Evolutionary conservation across 2,797 vertebrate species (phyloP), one percentile per base, ranked within the genome.

Genomic region (Sardinella longiceps): DNA sequence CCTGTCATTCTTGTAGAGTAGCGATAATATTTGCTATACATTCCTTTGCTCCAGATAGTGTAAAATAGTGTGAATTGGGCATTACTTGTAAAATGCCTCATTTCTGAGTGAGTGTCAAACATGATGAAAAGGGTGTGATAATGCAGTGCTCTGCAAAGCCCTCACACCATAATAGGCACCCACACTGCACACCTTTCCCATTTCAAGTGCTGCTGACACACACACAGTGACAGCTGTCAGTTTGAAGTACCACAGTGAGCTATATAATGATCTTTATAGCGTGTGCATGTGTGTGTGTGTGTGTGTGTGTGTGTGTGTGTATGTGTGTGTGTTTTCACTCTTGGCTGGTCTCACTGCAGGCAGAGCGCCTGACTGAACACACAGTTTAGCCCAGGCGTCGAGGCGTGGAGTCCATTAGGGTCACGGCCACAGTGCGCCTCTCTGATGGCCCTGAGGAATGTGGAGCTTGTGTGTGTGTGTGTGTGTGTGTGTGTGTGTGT

Each of bases 401-500:
- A 39, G 66, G 66, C 66, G 39, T 39, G 37, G 7, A 10, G 39
- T 77, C 70, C 70, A 77, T 77, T 77, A 77, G 70, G 33, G 33
- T 77, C 70, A 33, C 18, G 20, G 25, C 70, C 37, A 39, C 5
- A 18, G 37, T n/a, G 70, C 6, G 33, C 37, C 37, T 77, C 20
- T 77, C 70, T 23, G 15, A 77, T 39, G 70, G 70, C 37, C 70
- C 1, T 77, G 28, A 77, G 70, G 70, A 77, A 43, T 77, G 70
- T 77, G 5, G 70, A 77, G 33, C 70, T 20, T 87, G 80, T 87
- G 85, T 85, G 81, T 83, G 83, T 80, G 81, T 81, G 85, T 30
- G 77, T 88, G 66, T 88, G 86, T 86, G 86, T 87, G 81, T 87
- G 85, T 85, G 77, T 83, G 82, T 80, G 81, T 87, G 81, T 87